phyloP scores from a whole-genome alignment of 2,888 invertebrate genomes.

The Osedax frankpressi region DNA sequence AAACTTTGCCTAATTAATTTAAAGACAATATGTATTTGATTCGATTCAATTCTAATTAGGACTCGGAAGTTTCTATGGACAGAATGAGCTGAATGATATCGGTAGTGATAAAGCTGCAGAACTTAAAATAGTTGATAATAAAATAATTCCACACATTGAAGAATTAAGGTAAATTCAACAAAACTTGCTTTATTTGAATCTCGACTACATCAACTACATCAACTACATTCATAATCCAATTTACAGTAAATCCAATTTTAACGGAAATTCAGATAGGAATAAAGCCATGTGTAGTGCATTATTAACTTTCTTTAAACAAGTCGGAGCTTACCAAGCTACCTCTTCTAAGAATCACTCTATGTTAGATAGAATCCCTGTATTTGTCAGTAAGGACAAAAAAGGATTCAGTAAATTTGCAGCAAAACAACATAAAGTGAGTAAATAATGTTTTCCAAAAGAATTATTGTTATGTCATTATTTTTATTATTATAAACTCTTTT shows the following conservation, averaged over 20 bases:
- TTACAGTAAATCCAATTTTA: neutral
- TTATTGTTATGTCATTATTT: neutral
- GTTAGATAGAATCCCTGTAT: conserved; percentile 66
- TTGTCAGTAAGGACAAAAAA: conserved; percentile 71
- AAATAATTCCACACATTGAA: conserved; percentile 47
- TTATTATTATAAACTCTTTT: no score
- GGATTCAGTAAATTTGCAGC: conserved; percentile 47
- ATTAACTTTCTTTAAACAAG: conserved; percentile 67
- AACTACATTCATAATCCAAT: no score
- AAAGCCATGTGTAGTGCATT: conserved; percentile 62
- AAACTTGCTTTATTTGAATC: no score
- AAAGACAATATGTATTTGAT: no score
- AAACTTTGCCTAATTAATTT: no score
- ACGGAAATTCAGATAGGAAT: conserved; percentile 24
- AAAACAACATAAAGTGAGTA: conserved; percentile 8
- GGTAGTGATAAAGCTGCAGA: conserved; percentile 61
- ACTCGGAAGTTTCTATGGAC: conserved; percentile 72
- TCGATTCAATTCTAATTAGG: conserved; percentile 48
- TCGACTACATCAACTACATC: no score
- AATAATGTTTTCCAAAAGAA: neutral
- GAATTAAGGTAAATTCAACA: conserved; percentile 46
- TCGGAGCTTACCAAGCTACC: conserved; percentile 52
- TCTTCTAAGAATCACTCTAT: conserved; percentile 35
- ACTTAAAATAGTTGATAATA: conserved; percentile 60
- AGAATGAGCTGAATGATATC: conserved; percentile 58